A percentile compares a stretch with the other conserved stretches of the same genome.
These are phyloP conservation scores for Malurus elegans DNA, from an alignment of 2,113 vertebrate genomes.

Conservation along the genomic window DNA sequence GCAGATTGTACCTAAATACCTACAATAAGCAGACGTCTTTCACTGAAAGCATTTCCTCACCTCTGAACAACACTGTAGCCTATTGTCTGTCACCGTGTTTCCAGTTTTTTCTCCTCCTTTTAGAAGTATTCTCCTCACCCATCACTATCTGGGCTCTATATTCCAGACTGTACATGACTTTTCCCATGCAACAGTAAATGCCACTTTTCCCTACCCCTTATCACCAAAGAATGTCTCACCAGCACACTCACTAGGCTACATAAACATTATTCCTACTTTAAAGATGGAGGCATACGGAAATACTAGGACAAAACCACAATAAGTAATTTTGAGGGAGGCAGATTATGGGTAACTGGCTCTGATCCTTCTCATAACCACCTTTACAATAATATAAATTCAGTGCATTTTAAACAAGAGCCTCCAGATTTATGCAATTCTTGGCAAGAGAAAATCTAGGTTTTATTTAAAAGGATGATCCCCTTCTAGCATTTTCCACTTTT, in stretches of 20 bases:
- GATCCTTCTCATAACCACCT: neutral
- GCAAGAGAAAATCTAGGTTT: neutral
- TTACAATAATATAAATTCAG: neutral
- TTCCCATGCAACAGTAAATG: neutral
- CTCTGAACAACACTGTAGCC: neutral
- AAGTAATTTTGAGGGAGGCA: neutral
- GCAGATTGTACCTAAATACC: neutral
- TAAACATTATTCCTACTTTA: neutral
- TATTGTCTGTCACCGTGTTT: neutral
- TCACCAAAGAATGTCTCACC: neutral
- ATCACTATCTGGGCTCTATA: neutral
- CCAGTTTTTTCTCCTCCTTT: neutral
- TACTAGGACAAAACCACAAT: neutral
- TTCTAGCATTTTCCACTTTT: neutral
- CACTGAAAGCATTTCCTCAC: neutral
- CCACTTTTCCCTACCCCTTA: neutral
- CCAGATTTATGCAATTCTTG: neutral
- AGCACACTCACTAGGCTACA: neutral
- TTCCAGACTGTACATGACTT: neutral
- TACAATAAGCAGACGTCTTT: neutral
- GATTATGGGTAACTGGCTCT: neutral
- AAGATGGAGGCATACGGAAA: neutral
- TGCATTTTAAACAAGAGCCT: neutral
- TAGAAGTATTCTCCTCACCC: neutral
- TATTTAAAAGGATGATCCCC: neutral